A percentile compares a stretch with the other conserved stretches of the same genome.
Evolutionary conservation across 2,797 vertebrate species (phyloP).

Genomic region (Hirundo rustica): DNA sequence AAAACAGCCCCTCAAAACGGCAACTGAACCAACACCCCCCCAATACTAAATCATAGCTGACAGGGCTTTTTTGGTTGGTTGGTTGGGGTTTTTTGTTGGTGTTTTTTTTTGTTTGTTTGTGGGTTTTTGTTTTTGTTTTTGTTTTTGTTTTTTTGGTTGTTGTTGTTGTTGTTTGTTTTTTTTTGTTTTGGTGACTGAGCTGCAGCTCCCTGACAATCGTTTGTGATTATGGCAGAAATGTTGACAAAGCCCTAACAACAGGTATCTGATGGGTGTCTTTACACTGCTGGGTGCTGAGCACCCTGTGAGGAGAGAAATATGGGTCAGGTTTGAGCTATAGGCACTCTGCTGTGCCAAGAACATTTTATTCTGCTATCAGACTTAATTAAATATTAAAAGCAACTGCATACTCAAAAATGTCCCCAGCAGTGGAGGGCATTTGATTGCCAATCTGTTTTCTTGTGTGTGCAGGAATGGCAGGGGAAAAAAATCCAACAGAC

Average conservation of each 20-base stretch:
- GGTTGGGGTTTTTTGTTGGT: too few species aligned
- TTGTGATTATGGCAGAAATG: neutral
- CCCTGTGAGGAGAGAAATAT: neutral
- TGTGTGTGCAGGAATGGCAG: neutral
- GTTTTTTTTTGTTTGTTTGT: too few species aligned
- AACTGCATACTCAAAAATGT: neutral
- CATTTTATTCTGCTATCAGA: constrained; percentile 34
- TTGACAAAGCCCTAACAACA: neutral
- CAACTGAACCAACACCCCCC: neutral
- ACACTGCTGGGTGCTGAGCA: neutral
- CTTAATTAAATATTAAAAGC: constrained; percentile 44
- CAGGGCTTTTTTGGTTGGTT: too few species aligned
- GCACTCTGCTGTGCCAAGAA: neutral
- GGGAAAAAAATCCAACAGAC: neutral
- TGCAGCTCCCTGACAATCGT: neutral
- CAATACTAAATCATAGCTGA: fast-evolving
- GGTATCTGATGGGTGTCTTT: fast-evolving
- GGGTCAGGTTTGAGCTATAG: neutral
- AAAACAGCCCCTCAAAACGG: neutral
- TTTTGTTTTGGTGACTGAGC: neutral
- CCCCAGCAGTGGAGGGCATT: neutral
- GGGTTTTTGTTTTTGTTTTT: neutral
- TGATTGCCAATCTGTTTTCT: neutral
- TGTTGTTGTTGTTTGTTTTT: neutral
- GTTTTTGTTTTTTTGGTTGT: too few species aligned